These are phyloP conservation scores for Cichlasoma orientale DNA, from an alignment of 2,797 vertebrate genomes.

Conservation along the genomic window DNA sequence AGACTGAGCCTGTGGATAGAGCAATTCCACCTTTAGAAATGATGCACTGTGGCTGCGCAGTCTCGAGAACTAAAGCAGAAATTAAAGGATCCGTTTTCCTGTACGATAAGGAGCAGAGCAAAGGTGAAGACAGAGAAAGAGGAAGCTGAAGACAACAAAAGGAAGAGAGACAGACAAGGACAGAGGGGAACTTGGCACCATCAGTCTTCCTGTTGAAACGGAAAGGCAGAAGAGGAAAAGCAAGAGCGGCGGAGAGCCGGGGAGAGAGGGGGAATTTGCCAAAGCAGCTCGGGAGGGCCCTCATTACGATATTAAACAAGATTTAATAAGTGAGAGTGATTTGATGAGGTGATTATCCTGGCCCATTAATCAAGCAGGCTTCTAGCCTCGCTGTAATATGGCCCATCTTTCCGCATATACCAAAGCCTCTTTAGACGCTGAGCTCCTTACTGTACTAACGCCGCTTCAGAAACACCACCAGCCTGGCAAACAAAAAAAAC, in stretches of 20 bases:
- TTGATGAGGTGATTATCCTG: slow-evolving; percentile 97
- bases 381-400: slow-evolving; percentile 92
- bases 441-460: slow-evolving; percentile 91
- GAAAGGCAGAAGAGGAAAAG: slow-evolving; percentile 84
- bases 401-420: slow-evolving; percentile 86
- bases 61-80: slow-evolving; percentile 9
- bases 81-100: slow-evolving; percentile 17
- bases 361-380: slow-evolving; percentile 97
- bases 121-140: slow-evolving; percentile 26
- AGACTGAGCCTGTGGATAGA: slow-evolving; percentile 37
- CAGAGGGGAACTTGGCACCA: slow-evolving; percentile 43
- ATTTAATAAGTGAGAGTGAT: slow-evolving; percentile 99
- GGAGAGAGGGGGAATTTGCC: slow-evolving; percentile 84
- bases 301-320: slow-evolving; percentile 99
- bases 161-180: slow-evolving; percentile 26
- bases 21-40: slow-evolving; percentile 30
- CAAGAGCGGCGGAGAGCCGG: slow-evolving; percentile 52
- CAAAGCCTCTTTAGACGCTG: slow-evolving; percentile 96
- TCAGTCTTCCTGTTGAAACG: slow-evolving; percentile 72
- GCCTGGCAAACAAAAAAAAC: slow-evolving; percentile 38
- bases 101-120: slow-evolving; percentile 3
- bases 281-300: slow-evolving; percentile 95
- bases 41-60: slow-evolving; percentile 12
- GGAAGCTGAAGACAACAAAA: slow-evolving; percentile 35
- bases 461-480: slow-evolving; percentile 81